Base-by-base conservation (phyloP, 2,113 vertebrate genomes). In the Larimichthys crocea region DNA sequence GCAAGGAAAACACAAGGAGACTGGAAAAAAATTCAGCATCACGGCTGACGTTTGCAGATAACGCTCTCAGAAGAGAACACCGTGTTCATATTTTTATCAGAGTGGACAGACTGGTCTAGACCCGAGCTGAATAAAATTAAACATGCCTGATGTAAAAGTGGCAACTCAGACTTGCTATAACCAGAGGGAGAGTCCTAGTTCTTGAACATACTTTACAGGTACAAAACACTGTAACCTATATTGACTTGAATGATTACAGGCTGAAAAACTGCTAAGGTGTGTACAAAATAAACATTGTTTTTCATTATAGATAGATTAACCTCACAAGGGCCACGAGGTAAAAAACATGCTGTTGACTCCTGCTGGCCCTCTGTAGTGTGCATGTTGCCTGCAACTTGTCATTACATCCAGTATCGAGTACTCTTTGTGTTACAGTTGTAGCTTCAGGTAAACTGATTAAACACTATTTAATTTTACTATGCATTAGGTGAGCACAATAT, bases 41-140 rank as follows among this genome's bases (percentile, higher is more conserved):
- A 53, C 2, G 0, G 22, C 62, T 85, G 80, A 73, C 19, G 22
- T 78, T 42, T 42, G 35, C 61, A 50, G 31, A 67, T 72, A 55
- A 20, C 17, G 0, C 40, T 69, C 4, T 71, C 40, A 17, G 40
- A 61, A 29, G 63, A 63, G 67, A 74, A 84, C 75, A 31, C 31
- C 4, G 56, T 2, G 48, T 83, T 88, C 74, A 62, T 65, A 49
- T 86, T 78, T 50, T 76, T 24, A 44, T 59, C 40, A 44, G 26
- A 19, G 44, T 15, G 31, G 29, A 78, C 61, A 61, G 48, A 78
- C 71, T 63, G 64, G 26, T 48, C 19, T 5, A 10, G 44, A 50
- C 49, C 40, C 16, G 0, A 24, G 55, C 35, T 1, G 17, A 53
- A 65, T 60, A 40, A 64, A 73, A 73, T 56, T 48, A 2, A 65